Conservation (phyloP, 2,888 invertebrate species). For the Lamellibrachia satsuma region DNA sequence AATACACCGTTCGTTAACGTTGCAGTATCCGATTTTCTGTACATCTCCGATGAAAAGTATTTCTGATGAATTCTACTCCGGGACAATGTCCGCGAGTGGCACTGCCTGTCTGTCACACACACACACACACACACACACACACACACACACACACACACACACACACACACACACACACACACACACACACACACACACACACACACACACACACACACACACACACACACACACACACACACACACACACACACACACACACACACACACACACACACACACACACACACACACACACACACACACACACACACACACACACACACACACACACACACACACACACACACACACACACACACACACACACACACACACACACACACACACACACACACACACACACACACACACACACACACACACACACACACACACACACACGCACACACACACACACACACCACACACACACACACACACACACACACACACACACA, state of each 20-base stretch:
- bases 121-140: background rate
- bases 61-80: too few relatives aligned
- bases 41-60: too few relatives aligned
- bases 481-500: too few relatives aligned
- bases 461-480: too few relatives aligned
- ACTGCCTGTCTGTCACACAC: background rate
- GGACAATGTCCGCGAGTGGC: too few relatives aligned
- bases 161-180: conserved; percentile 27
- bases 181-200: conserved; percentile 27
- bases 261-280: conserved; percentile 18
- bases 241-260: conserved; percentile 25
- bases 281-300: conserved; percentile 23
- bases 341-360: background rate
- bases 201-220: conserved; percentile 25
- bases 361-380: background rate
- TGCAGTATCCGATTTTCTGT: too few relatives aligned
- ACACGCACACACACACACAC: background rate
- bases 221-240: conserved; percentile 12
- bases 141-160: conserved; percentile 8
- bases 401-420: conserved; percentile 23
- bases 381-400: background rate
- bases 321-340: conserved; percentile 21
- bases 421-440: conserved; percentile 25
- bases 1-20: too few relatives aligned
- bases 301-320: conserved; percentile 26